phyloP scores from a whole-genome alignment of 2,888 invertebrate genomes.

The Eretmocerus hayati region DNA sequence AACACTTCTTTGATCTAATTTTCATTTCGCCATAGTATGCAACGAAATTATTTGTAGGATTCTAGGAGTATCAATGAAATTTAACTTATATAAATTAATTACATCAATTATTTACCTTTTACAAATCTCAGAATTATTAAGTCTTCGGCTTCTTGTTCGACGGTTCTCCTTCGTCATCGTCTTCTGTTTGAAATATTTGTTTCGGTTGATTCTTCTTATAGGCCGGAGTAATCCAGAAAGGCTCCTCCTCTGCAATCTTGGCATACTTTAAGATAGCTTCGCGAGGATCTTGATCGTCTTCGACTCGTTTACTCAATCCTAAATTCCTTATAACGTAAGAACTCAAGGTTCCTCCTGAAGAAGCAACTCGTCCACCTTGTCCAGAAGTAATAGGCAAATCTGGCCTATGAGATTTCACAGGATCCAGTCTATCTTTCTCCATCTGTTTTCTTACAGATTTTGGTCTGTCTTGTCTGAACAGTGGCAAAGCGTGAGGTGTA shows the following conservation, averaged over 20 bases:
- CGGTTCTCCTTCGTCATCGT: slow-evolving; percentile 49
- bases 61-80: no score
- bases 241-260: slow-evolving; percentile 91
- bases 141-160: slow-evolving; percentile 53
- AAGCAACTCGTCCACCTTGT: slow-evolving; percentile 88
- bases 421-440: slow-evolving; percentile 85
- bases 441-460: slow-evolving; percentile 82
- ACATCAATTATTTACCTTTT: no score
- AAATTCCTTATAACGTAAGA: slow-evolving; percentile 94
- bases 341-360: slow-evolving; percentile 90
- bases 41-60: no score
- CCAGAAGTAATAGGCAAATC: slow-evolving; percentile 85
- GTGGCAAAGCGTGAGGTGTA: slow-evolving; percentile 90
- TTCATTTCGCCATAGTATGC: no score
- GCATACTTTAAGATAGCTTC: slow-evolving; percentile 93
- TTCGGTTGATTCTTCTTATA: slow-evolving; percentile 84
- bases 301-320: slow-evolving; percentile 83
- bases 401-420: slow-evolving; percentile 73
- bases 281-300: slow-evolving; percentile 86
- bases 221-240: slow-evolving; percentile 93
- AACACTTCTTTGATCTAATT: no score
- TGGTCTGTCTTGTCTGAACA: slow-evolving; percentile 88
- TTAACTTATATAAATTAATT: no score
- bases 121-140: background rate
- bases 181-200: slow-evolving; percentile 64